Evolutionary conservation across 2,888 invertebrate species (phyloP).

Genomic region (Pyrrhosoma nymphula): DNA sequence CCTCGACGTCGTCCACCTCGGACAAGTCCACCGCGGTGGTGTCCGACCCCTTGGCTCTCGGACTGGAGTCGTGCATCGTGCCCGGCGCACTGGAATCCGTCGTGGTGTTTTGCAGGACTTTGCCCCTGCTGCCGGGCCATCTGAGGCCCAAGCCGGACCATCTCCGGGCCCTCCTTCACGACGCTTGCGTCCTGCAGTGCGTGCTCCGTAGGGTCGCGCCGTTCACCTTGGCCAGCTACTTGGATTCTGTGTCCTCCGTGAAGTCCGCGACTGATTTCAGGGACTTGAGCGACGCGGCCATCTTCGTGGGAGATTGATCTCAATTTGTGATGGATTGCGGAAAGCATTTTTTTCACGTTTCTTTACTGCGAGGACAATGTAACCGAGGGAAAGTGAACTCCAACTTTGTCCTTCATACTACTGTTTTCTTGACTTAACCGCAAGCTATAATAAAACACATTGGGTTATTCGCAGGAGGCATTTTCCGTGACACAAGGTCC

Average conservation of each 20-base stretch:
- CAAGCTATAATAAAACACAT: no score
- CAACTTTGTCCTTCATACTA: no score
- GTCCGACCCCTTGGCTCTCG: background rate
- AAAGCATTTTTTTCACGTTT: no score
- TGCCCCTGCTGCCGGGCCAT: background rate
- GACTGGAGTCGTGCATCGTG: constrained; percentile 17
- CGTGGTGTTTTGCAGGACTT: constrained; percentile 5
- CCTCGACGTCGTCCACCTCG: background rate
- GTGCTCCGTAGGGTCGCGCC: constrained; percentile 15
- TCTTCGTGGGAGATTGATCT: background rate
- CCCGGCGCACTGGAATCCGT: constrained; percentile 32
- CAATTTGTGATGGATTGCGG: no score
- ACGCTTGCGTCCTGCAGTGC: constrained; percentile 43
- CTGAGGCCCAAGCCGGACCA: background rate
- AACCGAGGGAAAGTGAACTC: no score
- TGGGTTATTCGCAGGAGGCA: no score
- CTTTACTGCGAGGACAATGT: no score
- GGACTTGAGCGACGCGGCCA: constrained; percentile 19
- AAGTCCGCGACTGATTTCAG: background rate
- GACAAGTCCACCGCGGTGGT: background rate
- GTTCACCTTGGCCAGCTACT: background rate
- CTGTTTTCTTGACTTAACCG: no score
- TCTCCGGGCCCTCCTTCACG: constrained; percentile 28
- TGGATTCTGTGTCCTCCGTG: background rate
- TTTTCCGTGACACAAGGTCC: no score